A percentile compares a stretch with the other conserved stretches of the same genome.
Evolutionary conservation across 2,113 vertebrate genomes (phyloP).

Genomic region (Notechis scutatus): DNA sequence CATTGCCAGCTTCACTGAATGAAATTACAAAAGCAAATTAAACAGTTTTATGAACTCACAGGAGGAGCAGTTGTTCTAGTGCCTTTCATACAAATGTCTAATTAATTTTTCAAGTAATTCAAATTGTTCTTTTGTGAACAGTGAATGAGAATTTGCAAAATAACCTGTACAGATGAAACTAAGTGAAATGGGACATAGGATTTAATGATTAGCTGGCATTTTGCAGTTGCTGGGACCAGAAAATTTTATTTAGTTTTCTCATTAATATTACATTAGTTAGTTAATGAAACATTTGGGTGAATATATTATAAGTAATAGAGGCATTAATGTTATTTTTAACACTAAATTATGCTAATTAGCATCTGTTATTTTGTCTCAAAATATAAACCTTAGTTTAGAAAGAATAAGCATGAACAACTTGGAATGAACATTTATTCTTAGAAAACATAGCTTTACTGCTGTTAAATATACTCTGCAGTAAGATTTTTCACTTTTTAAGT

Average conservation of each 20-base stretch:
- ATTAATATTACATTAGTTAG: slow-evolving; percentile 75
- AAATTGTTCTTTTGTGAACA: slow-evolving; percentile 76
- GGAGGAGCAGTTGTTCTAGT: slow-evolving; percentile 76
- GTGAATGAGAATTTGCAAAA: slow-evolving; percentile 65
- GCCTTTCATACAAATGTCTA: slow-evolving; percentile 70
- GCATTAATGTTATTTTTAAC: slow-evolving; percentile 75
- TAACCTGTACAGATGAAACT: slow-evolving; percentile 64
- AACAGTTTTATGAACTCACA: slow-evolving; percentile 70
- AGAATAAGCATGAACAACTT: slow-evolving; percentile 46
- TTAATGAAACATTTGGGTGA: slow-evolving; percentile 80
- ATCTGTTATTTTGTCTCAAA: slow-evolving; percentile 68
- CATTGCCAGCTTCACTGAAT: slow-evolving; percentile 70
- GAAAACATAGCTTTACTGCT: neutral
- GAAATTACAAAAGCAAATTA: slow-evolving; percentile 73
- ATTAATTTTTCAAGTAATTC: slow-evolving; percentile 73
- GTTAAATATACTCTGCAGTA: neutral
- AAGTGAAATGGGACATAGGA: slow-evolving; percentile 51
- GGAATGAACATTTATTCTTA: slow-evolving; percentile 12
- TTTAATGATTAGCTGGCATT: slow-evolving; percentile 67
- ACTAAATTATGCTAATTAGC: slow-evolving; percentile 74
- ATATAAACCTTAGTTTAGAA: slow-evolving; percentile 28
- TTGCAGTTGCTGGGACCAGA: slow-evolving; percentile 57
- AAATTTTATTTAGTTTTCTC: slow-evolving; percentile 69
- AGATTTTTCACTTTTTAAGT: neutral
- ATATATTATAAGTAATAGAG: slow-evolving; percentile 78